These are phyloP conservation scores for Oxyteleia sp. DNA, from an alignment of 2,888 invertebrate species.

Conservation along the genomic window DNA sequence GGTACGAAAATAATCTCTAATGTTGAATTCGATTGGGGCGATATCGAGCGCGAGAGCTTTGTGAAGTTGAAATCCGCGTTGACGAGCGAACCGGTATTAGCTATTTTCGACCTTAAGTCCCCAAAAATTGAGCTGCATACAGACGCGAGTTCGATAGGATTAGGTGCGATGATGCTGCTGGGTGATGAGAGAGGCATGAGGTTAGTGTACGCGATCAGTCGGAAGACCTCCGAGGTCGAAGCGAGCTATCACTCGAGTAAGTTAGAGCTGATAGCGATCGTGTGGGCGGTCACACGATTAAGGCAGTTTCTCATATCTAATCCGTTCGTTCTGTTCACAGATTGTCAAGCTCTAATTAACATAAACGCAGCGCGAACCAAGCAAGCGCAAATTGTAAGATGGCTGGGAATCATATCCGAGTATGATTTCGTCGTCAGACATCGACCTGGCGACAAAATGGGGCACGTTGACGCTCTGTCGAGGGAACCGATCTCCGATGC, in stretches of 20 bases:
- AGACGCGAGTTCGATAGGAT: slow-evolving; percentile 4
- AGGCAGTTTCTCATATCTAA: slow-evolving; percentile 13
- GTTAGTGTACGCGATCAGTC: too few relatives aligned
- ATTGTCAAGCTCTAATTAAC: slow-evolving; percentile 76
- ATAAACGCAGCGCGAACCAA: slow-evolving; percentile 59
- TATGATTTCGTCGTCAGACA: not conserved
- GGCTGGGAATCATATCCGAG: not conserved
- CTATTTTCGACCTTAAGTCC: not conserved
- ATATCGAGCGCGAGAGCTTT: not conserved
- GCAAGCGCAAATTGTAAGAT: not conserved
- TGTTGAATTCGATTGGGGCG: not conserved
- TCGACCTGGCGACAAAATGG: not conserved
- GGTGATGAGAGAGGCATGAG: not conserved
- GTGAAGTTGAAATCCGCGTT: not conserved
- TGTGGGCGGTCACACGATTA: slow-evolving; percentile 70
- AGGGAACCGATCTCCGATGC: not conserved
- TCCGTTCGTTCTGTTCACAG: not conserved
- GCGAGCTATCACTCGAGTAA: too few relatives aligned
- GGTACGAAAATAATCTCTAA: not conserved
- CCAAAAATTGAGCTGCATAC: slow-evolving; percentile 17
- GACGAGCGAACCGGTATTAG: slow-evolving; percentile 2
- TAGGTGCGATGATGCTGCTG: slow-evolving; percentile 26
- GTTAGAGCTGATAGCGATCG: too few relatives aligned
- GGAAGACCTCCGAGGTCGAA: too few relatives aligned
- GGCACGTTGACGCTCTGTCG: not conserved